Evolutionary conservation across 2,888 invertebrate genomes (phyloP).

Genomic region (Lacanobia oleracea): DNA sequence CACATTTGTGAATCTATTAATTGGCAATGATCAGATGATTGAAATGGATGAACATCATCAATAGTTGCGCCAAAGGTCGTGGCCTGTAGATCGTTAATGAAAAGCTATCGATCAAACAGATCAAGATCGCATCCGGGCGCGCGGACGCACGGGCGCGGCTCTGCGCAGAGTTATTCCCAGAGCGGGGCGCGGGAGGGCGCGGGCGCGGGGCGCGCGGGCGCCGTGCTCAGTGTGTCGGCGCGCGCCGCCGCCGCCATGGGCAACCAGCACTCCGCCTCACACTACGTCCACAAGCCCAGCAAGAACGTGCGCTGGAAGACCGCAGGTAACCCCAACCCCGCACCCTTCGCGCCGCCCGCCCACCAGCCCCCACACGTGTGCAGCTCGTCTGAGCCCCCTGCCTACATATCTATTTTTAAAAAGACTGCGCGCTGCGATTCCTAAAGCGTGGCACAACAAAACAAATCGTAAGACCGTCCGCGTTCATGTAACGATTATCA

Average conservation of each 20-base stretch:
- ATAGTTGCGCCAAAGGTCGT: conserved; percentile 76
- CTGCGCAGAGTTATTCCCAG: conserved; percentile 85
- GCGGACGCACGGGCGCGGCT: conserved; percentile 76
- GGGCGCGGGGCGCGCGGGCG: conserved; percentile 73
- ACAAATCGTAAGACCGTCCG: conserved; percentile 88
- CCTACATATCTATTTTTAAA: conserved; percentile 86
- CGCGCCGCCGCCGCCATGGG: conserved; percentile 90
- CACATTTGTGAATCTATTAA: conserved; percentile 8
- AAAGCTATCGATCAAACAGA: conserved; percentile 83
- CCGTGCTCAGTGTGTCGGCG: conserved; percentile 86
- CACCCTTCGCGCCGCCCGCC: conserved; percentile 52
- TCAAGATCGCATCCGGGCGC: conserved; percentile 83
- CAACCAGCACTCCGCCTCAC: conserved; percentile 88
- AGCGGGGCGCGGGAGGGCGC: conserved; percentile 73
- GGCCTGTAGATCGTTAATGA: conserved; percentile 74
- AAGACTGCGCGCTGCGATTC: conserved; percentile 85
- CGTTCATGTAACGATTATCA: conserved; percentile 88
- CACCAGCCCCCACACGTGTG: conserved; percentile 45
- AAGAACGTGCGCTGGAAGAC: conserved; percentile 96
- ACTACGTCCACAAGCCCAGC: conserved; percentile 90
- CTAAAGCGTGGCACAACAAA: conserved; percentile 89
- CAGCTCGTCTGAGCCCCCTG: conserved; percentile 71
- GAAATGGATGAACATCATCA: conserved; percentile 60
- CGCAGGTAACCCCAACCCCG: conserved; percentile 92
- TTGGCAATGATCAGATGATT: conserved; percentile 55